Conservation (phyloP, 2,888 invertebrate species). For the Plemyria rubiginata region DNA sequence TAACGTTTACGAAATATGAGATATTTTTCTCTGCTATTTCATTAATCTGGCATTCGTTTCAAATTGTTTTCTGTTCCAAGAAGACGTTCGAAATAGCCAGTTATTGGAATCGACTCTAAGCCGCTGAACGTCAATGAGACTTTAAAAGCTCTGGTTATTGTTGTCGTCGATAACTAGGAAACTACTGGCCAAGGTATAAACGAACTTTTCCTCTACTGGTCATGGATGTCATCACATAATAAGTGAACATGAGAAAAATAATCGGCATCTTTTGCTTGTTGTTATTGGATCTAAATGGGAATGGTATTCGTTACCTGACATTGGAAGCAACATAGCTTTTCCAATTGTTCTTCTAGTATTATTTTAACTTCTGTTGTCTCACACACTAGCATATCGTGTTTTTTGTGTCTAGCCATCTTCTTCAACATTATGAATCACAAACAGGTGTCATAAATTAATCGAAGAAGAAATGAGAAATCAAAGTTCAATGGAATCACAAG, state of each 20-base stretch:
- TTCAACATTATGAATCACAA: no score
- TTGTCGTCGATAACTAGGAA: neutral
- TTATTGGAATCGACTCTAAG: conserved; percentile 9
- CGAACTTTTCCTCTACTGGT: no score
- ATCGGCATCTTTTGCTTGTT: neutral
- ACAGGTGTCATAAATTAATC: no score
- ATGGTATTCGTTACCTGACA: no score
- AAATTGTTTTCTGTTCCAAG: conserved; percentile 13
- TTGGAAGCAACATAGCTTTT: no score
- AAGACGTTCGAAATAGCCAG: conserved; percentile 13
- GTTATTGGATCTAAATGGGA: neutral
- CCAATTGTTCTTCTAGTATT: no score
- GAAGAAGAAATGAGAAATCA: no score
- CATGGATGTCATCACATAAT: neutral
- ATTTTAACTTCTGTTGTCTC: no score
- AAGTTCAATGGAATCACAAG: no score
- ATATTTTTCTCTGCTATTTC: conserved; percentile 8
- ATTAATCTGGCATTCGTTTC: conserved; percentile 12
- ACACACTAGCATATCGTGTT: no score
- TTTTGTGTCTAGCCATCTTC: no score
- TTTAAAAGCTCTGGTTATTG: neutral
- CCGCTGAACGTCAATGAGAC: neutral
- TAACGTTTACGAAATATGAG: conserved; percentile 3
- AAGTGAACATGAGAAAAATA: neutral
- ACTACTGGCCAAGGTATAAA: no score